Evolutionary conservation across 2,888 invertebrate genomes (phyloP).

Genomic region (Thyatira batis): DNA sequence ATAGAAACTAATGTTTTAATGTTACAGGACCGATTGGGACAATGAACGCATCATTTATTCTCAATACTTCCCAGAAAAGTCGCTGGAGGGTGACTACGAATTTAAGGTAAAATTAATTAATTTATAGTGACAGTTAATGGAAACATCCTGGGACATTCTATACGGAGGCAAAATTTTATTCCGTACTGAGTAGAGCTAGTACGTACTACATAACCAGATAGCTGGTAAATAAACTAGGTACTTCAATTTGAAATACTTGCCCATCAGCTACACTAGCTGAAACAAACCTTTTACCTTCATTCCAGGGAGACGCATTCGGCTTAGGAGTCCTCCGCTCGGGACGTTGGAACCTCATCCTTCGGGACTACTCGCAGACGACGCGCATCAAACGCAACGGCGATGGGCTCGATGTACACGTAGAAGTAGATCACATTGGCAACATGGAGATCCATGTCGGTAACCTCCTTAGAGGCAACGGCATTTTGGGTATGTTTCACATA

Average conservation of each 20-base stretch:
- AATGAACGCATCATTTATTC: conserved; percentile 87
- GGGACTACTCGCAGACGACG: conserved; percentile 86
- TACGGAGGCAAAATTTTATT: too few relatives aligned
- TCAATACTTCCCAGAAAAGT: conserved; percentile 92
- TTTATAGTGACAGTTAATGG: too few relatives aligned
- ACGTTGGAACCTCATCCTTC: conserved; percentile 88
- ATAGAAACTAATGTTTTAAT: conserved; percentile 5
- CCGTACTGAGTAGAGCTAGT: too few relatives aligned
- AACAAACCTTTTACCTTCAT: neutral
- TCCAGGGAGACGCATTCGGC: conserved; percentile 83
- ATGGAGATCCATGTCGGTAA: conserved; percentile 90
- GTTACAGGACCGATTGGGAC: conserved; percentile 84
- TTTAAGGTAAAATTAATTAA: conserved; percentile 62
- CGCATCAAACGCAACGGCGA: conserved; percentile 81
- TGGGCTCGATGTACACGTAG: conserved; percentile 84
- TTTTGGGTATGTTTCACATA: conserved; percentile 79
- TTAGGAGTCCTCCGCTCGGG: conserved; percentile 84
- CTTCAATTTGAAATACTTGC: too few relatives aligned
- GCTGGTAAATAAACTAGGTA: too few relatives aligned
- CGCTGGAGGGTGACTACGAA: conserved; percentile 84
- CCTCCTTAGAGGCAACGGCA: conserved; percentile 84
- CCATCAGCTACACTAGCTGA: too few relatives aligned
- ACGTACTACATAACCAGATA: too few relatives aligned
- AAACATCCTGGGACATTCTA: too few relatives aligned
- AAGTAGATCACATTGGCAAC: conserved; percentile 88